Evolutionary conservation across 2,797 vertebrate species (phyloP), one percentile per base, ranked within the genome.

Genomic region (Takifugu rubripes): DNA sequence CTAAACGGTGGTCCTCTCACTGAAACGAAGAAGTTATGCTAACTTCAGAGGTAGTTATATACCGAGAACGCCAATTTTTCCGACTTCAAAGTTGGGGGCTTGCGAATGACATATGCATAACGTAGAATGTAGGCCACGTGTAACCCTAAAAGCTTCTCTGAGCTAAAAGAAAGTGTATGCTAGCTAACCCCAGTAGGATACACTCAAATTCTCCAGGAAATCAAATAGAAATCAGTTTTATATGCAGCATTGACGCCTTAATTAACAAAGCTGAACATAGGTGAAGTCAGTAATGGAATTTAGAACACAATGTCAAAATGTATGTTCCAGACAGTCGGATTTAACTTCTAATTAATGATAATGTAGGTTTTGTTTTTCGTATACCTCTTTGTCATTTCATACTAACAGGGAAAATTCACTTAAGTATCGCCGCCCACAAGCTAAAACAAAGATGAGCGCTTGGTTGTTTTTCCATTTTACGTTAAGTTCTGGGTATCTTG

Each of bases 21-120:
- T 55, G 73, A 75, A 89, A 90, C 82, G 72, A 88, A 89, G 89
- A 90, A 86, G 88, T 90, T 82, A 64, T 75, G 76, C 52, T 72
- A 85, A 92, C 88, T 89, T 91, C 82, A 79, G 85, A 89, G 69
- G 70, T 79, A 72, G 66, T 79, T 75, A 74, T 86, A 76, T 79
- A 61, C 70, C 73, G 72, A 82, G 61, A 63, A 77, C 82, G 79
- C 56, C 52, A 16, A 1, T 68, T 70, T 80, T 83, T 79, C 68
- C 85, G 53, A 78, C 85, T 87, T 88, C 87, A 89, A 83, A 87
- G 86, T 87, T 36, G 82, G 81, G 84, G 81, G 83, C 86, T 92
- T 90, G 84, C 82, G 69, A 84, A 80, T 78, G 75, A 84, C 70
- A 68, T 86, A 73, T 82, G 65, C 56, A 36, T 77, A 75, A 40